Evolutionary conservation across 1,140 invertebrate species (phyloP).

Genomic region (Zaprionus taronus): DNA sequence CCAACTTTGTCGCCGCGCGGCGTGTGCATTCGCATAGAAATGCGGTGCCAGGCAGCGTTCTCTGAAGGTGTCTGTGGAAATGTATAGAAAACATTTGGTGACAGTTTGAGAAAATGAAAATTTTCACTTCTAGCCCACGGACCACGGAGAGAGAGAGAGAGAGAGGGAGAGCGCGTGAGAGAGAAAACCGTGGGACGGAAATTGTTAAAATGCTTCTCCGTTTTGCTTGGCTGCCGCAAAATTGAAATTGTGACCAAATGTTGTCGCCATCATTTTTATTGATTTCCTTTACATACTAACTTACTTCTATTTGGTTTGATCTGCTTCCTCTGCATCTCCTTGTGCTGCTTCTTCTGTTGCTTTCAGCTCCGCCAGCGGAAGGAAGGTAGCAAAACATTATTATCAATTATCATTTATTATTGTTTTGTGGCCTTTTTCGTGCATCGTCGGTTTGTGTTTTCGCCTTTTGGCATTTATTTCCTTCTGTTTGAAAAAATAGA

Average conservation of each 20-base stretch:
- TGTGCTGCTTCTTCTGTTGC: slow-evolving; percentile 25
- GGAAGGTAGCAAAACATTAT: slow-evolving; percentile 78
- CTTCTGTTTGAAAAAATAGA: not conserved
- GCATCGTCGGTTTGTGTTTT: slow-evolving; percentile 43
- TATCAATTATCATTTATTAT: slow-evolving; percentile 82
- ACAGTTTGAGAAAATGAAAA: slow-evolving; percentile 69
- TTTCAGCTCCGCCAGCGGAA: not conserved
- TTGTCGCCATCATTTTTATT: slow-evolving; percentile 75
- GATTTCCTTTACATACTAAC: slow-evolving; percentile 67
- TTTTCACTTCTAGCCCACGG: slow-evolving; percentile 55
- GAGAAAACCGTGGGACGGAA: slow-evolving; percentile 46
- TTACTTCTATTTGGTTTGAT: slow-evolving; percentile 57
- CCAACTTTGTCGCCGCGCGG: slow-evolving; percentile 70
- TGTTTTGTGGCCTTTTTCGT: slow-evolving; percentile 54
- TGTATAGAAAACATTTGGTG: slow-evolving; percentile 50
- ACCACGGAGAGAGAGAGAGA: not conserved
- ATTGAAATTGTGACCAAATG: slow-evolving; percentile 80
- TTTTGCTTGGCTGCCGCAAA: slow-evolving; percentile 48
- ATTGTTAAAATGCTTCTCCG: slow-evolving; percentile 70
- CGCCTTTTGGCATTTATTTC: slow-evolving; percentile 37
- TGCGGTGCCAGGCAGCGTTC: slow-evolving; percentile 40
- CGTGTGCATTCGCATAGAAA: slow-evolving; percentile 77
- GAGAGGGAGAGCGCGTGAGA: not conserved
- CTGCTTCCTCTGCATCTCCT: slow-evolving; percentile 41
- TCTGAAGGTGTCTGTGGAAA: slow-evolving; percentile 69